Evolutionary conservation across 2,888 invertebrate species (phyloP), one percentile per base, ranked within the genome.

Genomic region (Yponomeuta malinellus): DNA sequence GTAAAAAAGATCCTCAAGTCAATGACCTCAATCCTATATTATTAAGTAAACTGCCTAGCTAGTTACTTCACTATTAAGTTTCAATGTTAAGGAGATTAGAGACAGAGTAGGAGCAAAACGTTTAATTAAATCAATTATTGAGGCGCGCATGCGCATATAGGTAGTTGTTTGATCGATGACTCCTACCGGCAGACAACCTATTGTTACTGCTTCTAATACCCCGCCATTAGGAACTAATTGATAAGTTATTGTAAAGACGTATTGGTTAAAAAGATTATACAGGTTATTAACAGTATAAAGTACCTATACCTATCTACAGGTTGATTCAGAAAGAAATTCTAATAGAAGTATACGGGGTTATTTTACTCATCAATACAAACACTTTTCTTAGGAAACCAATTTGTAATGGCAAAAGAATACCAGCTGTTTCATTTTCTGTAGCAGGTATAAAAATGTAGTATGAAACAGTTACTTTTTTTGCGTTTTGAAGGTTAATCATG

Each of bases 91-190:
- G 15, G 4, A 15, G 52, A 64, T 23, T 23, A 64, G 4, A n/a
- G 64, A 64, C 10, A 29, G 64, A 23, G 29, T 64, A 31, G 64
- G 8, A 10, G 10, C 10, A 12, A 10, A 67, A 48, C 67, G 67
- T 67, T 67, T 67, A 43, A 67, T 67, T 67, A 67, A n/a, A 67
- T 67, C 67, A 37, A 43, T 43, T 37, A 67, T 37, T 37, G n/a
- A n/a, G n/a, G 67, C 67, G n/a, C 37, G n/a, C 67, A 37, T 5
- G 43, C 43, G 12, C 37, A 10, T 37, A 43, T 43, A 43, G 43
- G 8, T 67, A 43, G 12, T 37, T n/a, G 43, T 37, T 37, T 67
- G 37, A n/a, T 67, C 37, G 37, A 67, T 67, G 67, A n/a, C 33
- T 67, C 43, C 10, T 64, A 52, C 52, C 15, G 52, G 52, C 52